Percentiles rank a stretch among this genome's conserved stretches.
Conservation (phyloP, 1,140 invertebrate species). For the Orchestia grillus region DNA sequence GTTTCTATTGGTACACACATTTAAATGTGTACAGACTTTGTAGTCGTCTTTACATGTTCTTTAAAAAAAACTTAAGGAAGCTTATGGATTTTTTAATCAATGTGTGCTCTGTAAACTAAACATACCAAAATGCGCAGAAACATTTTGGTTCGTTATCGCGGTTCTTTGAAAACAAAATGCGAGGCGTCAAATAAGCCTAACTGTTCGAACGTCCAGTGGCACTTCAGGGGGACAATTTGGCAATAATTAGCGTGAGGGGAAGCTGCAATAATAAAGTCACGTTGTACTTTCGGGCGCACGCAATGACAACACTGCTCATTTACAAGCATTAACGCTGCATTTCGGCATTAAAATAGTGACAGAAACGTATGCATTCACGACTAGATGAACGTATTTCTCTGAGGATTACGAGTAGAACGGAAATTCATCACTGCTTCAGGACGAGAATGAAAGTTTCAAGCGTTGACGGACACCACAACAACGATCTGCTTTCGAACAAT, state of each 20-base stretch:
- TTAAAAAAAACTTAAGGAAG: not conserved
- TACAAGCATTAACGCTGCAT: not conserved
- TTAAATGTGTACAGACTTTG: not conserved
- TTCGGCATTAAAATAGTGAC: not conserved
- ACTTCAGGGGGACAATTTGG: not conserved
- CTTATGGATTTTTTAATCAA: no score
- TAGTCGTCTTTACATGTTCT: not conserved
- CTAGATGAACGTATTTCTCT: not conserved
- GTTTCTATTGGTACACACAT: not conserved
- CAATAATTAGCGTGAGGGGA: not conserved
- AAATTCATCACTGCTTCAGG: no score
- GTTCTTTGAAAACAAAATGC: not conserved
- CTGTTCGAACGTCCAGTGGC: not conserved
- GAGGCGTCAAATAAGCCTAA: not conserved
- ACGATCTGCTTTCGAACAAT: no score
- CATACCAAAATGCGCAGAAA: no score
- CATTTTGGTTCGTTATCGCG: not conserved
- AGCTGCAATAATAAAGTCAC: not conserved
- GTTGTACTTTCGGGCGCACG: not conserved
- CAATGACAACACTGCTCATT: not conserved
- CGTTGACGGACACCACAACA: no score
- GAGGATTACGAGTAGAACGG: no score
- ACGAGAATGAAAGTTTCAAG: no score
- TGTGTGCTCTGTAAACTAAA: no score
- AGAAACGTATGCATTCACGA: not conserved